Evolutionary conservation across 2,888 invertebrate genomes (phyloP).

Genomic region (Anthrax anthrax): DNA sequence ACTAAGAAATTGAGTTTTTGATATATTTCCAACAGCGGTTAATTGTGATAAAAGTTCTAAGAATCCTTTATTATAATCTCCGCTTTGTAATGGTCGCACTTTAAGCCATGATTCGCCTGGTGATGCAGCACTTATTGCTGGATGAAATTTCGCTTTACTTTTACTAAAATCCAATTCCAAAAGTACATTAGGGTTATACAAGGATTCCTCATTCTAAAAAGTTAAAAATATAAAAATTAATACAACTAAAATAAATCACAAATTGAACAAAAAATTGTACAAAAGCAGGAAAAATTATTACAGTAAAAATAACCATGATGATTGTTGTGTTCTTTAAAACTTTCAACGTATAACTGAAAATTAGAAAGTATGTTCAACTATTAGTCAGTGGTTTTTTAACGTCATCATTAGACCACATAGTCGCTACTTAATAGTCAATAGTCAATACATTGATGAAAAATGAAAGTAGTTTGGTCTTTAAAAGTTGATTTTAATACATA

Average conservation of each 20-base stretch:
- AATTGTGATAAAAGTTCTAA: constrained; percentile 66
- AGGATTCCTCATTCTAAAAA: constrained; percentile 36
- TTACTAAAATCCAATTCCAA: constrained; percentile 49
- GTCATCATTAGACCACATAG: too few species aligned
- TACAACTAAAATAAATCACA: not conserved
- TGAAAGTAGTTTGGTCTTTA: too few species aligned
- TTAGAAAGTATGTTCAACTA: too few species aligned
- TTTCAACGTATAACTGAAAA: too few species aligned
- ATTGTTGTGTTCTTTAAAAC: too few species aligned
- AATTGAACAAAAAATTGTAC: too few species aligned
- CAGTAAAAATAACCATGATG: too few species aligned
- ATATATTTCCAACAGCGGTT: constrained; percentile 70
- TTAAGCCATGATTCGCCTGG: constrained; percentile 63
- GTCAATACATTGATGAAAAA: too few species aligned
- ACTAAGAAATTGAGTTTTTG: constrained; percentile 68
- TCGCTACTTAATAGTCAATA: too few species aligned
- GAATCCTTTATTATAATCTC: constrained; percentile 76
- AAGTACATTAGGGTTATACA: constrained; percentile 54
- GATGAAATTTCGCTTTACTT: constrained; percentile 49
- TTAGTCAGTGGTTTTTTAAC: too few species aligned
- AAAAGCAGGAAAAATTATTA: too few species aligned
- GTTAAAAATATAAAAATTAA: not conserved
- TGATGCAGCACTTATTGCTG: constrained; percentile 49
- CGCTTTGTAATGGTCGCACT: constrained; percentile 62
- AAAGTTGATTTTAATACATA: too few species aligned